Base-by-base conservation (phyloP, 1,140 invertebrate genomes). In the Rhagoletis zephyria region DNA sequence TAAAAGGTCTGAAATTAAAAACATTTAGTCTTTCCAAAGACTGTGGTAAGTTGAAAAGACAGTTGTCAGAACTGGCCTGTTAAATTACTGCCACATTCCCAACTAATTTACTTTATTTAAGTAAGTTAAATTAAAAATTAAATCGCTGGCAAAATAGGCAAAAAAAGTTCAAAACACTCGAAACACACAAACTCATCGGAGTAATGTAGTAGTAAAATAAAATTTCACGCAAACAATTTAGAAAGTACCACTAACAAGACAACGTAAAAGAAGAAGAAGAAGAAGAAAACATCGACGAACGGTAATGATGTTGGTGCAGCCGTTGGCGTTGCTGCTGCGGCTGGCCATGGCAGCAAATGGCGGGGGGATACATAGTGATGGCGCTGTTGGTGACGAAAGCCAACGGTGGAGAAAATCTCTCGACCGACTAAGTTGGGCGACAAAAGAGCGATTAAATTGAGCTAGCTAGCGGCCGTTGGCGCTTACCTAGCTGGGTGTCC, bases 171-270 rank as follows among this genome's bases (percentile, higher is more conserved):
- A 77, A 77, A 77, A 6, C 9, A 5, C 30, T 30, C 30, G 30
- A 30, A 30, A 30, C 45, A 30, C 45, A 81, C 16, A 48, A 4
- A 5, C 16, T n/a, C 40, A 51, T 10, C 19, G 40, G 40, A 45
- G 7, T n/a, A 59, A 19, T 81, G 48, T 56, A 56, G 74, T 81
- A 81, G 74, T 81, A 56, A 81, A 81, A 51, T 81, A 56, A 81
- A 81, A 81, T 81, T 81, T 81, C 74, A 81, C 74, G 74, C 74
- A 81, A 81, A 81, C 74, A 81, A 81, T 81, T 81, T 81, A 81
- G 74, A 81, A 81, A 81, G 74, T 81, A 81, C 74, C 74, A 81
- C 74, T 59, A 81, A 81, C 74, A 19, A 81, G 74, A 81, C 48
- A 42, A 81, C 74, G 48, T 19, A 81, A 81, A 81, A 48, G 74